A percentile compares a stretch with the other conserved stretches of the same genome.
phyloP scores from a whole-genome alignment of 2,888 invertebrate species.

The Ellobium chinense region DNA sequence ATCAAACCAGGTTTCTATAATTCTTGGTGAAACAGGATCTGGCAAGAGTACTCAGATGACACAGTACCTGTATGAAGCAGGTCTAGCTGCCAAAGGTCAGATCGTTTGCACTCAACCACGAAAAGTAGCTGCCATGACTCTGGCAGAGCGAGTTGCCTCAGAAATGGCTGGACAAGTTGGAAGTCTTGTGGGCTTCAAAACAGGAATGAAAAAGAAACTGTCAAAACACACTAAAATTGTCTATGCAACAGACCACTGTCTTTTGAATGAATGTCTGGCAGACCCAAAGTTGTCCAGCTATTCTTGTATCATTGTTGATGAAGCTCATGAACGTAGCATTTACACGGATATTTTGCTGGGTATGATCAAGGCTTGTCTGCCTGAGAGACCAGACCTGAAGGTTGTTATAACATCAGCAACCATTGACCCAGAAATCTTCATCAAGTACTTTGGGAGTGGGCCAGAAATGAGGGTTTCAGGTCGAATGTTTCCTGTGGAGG shows the following conservation, averaged over 20 bases:
- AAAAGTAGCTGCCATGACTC: constrained; percentile 77
- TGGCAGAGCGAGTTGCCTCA: constrained; percentile 75
- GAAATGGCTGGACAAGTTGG: constrained; percentile 73
- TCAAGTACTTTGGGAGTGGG: constrained; percentile 69
- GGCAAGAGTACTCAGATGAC: constrained; percentile 79
- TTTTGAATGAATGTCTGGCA: constrained; percentile 74
- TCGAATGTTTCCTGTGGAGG: constrained; percentile 76
- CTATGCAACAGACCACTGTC: constrained; percentile 76
- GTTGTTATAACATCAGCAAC: constrained; percentile 79
- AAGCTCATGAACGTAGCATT: constrained; percentile 78
- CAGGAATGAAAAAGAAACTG: constrained; percentile 59
- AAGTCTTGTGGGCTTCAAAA: constrained; percentile 70
- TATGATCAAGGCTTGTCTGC: constrained; percentile 71
- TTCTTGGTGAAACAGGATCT: constrained; percentile 78
- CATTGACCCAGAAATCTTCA: constrained; percentile 75
- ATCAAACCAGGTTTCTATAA: constrained; percentile 69
- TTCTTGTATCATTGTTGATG: constrained; percentile 77
- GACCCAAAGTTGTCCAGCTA: constrained; percentile 64
- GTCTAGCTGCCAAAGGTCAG: constrained; percentile 57
- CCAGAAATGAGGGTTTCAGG: constrained; percentile 73
- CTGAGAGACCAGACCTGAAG: constrained; percentile 67
- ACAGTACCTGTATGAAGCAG: constrained; percentile 75
- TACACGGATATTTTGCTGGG: constrained; percentile 78
- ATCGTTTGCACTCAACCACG: constrained; percentile 78
- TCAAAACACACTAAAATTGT: constrained; percentile 66